A percentile compares a stretch with the other conserved stretches of the same genome.
These are phyloP conservation scores for Tortricodes alternella DNA, from an alignment of 2,888 invertebrate species.

Conservation along the genomic window DNA sequence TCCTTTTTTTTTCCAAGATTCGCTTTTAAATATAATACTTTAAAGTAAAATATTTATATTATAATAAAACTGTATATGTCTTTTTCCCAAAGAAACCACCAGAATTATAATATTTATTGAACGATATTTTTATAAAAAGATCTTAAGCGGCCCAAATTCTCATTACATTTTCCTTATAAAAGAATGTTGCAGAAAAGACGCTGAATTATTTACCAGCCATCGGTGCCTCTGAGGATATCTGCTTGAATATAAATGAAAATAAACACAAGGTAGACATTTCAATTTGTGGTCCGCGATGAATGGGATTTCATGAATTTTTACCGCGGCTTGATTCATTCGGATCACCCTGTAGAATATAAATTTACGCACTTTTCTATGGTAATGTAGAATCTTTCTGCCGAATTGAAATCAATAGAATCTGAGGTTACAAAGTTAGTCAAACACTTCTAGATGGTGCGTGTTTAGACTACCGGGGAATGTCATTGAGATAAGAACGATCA, in stretches of 20 bases:
- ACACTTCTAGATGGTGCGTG: too few species aligned
- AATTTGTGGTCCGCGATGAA: conserved; percentile 46
- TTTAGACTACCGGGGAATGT: too few species aligned
- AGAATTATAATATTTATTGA: conserved; percentile 18
- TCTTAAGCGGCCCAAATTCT: neutral
- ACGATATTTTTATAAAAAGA: conserved; percentile 6
- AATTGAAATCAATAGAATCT: too few species aligned
- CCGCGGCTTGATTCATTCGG: conserved; percentile 20
- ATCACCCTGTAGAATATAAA: neutral
- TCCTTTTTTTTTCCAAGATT: too few species aligned
- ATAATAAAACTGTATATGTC: too few species aligned
- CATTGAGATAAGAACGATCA: too few species aligned
- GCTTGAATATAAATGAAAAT: conserved; percentile 38
- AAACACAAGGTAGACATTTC: conserved; percentile 42
- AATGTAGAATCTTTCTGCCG: too few species aligned
- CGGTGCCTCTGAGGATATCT: conserved; percentile 22
- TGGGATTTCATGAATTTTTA: conserved; percentile 50
- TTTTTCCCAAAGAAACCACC: neutral
- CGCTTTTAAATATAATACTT: too few species aligned
- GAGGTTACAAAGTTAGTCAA: too few species aligned
- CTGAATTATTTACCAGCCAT: conserved; percentile 37
- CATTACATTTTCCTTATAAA: conserved; percentile 18
- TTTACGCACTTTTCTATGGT: neutral
- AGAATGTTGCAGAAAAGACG: conserved; percentile 12
- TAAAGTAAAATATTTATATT: too few species aligned